Conservation (phyloP, 37 sponge, comb jelly and placozoan genomes). For the Beroe forskalii region DNA sequence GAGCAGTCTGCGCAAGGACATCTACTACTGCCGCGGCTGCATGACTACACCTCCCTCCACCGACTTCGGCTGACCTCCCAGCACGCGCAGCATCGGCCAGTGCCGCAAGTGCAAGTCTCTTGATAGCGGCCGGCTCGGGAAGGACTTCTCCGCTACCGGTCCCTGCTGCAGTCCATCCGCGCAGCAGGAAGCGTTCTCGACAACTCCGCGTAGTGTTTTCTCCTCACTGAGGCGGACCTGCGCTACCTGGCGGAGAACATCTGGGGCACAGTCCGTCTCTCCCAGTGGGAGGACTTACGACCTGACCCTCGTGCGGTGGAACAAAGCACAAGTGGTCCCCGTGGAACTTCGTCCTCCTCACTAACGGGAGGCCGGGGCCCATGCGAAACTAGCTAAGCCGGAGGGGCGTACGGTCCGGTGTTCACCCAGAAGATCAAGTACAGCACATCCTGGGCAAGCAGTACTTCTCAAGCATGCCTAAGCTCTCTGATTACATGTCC, state of each 20-base stretch:
- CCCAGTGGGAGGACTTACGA: slow-evolving; percentile 76
- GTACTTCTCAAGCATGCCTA: slow-evolving; percentile 79
- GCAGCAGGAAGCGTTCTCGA: slow-evolving; percentile 72
- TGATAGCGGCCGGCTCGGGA: slow-evolving; percentile 81
- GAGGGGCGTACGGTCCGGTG: slow-evolving; percentile 73
- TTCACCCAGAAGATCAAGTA: slow-evolving; percentile 79
- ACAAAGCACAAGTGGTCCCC: slow-evolving; percentile 80
- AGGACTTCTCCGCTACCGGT: slow-evolving; percentile 82
- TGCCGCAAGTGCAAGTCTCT: slow-evolving; percentile 76
- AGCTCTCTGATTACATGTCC: slow-evolving; percentile 68
- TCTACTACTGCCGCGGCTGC: slow-evolving; percentile 86
- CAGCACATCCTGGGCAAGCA: slow-evolving; percentile 79
- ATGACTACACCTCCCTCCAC: slow-evolving; percentile 81
- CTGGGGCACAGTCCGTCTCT: slow-evolving; percentile 83
- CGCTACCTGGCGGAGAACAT: slow-evolving; percentile 86
- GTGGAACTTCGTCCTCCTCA: slow-evolving; percentile 89
- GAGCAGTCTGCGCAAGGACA: slow-evolving; percentile 65
- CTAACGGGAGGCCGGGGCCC: slow-evolving; percentile 76
- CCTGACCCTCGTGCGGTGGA: slow-evolving; percentile 80
- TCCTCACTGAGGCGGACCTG: slow-evolving; percentile 83
- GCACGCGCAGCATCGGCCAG: slow-evolving; percentile 73
- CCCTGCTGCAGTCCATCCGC: slow-evolving; percentile 72
- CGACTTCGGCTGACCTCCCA: slow-evolving; percentile 84
- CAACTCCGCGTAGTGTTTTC: slow-evolving; percentile 75
- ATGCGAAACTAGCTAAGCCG: slow-evolving; percentile 69